Conservation (phyloP, 1,140 invertebrate species). For the Drosophila albomicans region DNA sequence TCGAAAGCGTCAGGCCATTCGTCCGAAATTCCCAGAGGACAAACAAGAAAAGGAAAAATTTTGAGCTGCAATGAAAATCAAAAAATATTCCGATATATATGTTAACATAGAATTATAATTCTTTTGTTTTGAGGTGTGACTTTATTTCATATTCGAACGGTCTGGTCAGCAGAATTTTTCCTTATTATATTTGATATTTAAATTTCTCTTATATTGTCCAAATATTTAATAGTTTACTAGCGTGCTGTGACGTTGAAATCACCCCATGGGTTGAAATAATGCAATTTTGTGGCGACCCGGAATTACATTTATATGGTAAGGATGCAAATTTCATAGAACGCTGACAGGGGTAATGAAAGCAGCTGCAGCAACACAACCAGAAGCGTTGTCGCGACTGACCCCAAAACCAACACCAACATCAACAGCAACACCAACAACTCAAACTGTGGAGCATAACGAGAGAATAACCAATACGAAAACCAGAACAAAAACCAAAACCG, state of each 20-base stretch:
- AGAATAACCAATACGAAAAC: slow-evolving; percentile 38
- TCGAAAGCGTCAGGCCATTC: slow-evolving; percentile 62
- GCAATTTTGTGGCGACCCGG: slow-evolving; percentile 54
- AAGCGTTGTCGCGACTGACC: slow-evolving; percentile 19
- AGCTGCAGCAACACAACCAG: slow-evolving; percentile 5
- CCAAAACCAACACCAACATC: slow-evolving; percentile 1
- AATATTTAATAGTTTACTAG: too few relatives aligned
- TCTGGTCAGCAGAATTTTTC: too few relatives aligned
- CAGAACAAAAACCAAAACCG: slow-evolving; percentile 41
- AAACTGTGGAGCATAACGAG: slow-evolving; percentile 14
- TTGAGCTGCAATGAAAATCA: too few relatives aligned
- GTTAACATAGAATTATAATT: too few relatives aligned
- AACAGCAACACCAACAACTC: not conserved
- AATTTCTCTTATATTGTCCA: too few relatives aligned
- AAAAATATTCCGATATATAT: too few relatives aligned
- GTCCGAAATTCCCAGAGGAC: slow-evolving; percentile 41
- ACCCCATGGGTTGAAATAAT: slow-evolving; percentile 43
- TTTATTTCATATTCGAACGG: too few relatives aligned
- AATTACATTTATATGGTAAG: slow-evolving; percentile 67
- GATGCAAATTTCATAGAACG: slow-evolving; percentile 63
- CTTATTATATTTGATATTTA: too few relatives aligned
- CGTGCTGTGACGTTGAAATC: slow-evolving; percentile 21
- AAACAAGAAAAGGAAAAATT: slow-evolving; percentile 25
- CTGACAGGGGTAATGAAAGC: slow-evolving; percentile 26
- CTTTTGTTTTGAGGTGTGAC: too few relatives aligned